Evolutionary conservation across 1,140 invertebrate genomes (phyloP), one percentile per base, ranked within the genome.

Genomic region (Vanessa tameamea): DNA sequence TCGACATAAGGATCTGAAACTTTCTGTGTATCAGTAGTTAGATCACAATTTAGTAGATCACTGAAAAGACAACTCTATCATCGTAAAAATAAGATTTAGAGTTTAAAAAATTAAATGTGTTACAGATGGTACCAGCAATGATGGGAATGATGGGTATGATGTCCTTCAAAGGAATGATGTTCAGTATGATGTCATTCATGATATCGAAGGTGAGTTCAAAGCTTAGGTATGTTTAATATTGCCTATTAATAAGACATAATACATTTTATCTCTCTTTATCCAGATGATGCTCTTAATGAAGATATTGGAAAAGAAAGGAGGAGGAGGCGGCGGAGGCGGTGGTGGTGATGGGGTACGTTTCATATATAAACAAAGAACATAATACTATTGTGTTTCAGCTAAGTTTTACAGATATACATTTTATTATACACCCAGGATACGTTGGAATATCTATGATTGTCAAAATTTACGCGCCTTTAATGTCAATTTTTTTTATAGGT

Each of bases 151-250:
- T 94, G 80, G 93, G 93, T 61, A 89, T 95, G 82, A 91, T 93
- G 82, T 91, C 94, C 7, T 93, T 94, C 80, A 95, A 95, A 81
- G 93, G 94, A 43, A 94, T 95, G 92, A 90, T 95, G 84, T 93
- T 95, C 84, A 92, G 93, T 12, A 93, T 94, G 79, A 93, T 94
- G 91, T 94, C 94, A 6, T 83, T 95, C 47, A 93, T 95, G 91
- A 81, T 95, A 69, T 92, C 94, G 16, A 95, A 94, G 89, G 93
- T 91, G 83, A 78, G 69, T 59, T 26, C 26, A 31, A 31, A 31
- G 26, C 26, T 31, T 31, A 6, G 26, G 2, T 26, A 31, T 8
- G n/a, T 55, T 55, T 15, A 20, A 55, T 20, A 15, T 3, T 9
- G 20, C 6, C 53, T 15, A 67, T 43, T 20, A 51, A 57, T 68